phyloP scores from a whole-genome alignment of 2,797 vertebrate species.

The Percopsis omiscomaycus region DNA sequence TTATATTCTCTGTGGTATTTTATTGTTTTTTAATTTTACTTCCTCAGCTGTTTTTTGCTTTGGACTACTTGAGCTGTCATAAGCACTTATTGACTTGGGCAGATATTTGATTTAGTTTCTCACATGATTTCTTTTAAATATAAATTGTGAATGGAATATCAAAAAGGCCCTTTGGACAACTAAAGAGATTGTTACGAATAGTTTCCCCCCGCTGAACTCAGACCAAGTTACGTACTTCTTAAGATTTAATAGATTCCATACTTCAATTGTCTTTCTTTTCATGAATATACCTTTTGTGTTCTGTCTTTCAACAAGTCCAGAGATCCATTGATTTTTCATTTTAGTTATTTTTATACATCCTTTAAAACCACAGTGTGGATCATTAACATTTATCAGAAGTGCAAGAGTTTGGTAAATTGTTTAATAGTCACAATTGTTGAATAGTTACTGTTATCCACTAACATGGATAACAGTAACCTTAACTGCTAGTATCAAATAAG shows the following conservation, averaged over 20 bases:
- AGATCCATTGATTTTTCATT: neutral
- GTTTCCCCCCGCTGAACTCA: conserved; percentile 19
- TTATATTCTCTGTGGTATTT: conserved; percentile 46
- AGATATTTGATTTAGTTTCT: conserved; percentile 30
- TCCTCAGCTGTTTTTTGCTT: conserved; percentile 32
- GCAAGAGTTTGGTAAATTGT: conserved; percentile 29
- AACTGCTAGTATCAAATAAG: conserved; percentile 23
- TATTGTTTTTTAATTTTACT: neutral
- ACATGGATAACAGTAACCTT: conserved; percentile 29
- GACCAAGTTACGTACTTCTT: conserved; percentile 16
- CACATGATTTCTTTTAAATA: conserved; percentile 15
- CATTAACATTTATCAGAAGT: conserved; percentile 14
- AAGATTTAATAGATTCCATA: conserved; percentile 37
- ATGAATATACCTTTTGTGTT: neutral
- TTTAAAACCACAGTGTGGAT: conserved; percentile 21
- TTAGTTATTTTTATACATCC: conserved; percentile 22
- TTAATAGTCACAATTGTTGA: conserved; percentile 1
- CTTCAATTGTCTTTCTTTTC: conserved; percentile 14
- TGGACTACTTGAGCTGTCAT: conserved; percentile 48
- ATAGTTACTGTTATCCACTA: neutral
- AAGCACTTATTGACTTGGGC: conserved; percentile 45
- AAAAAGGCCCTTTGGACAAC: conserved; percentile 29
- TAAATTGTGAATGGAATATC: conserved; percentile 41
- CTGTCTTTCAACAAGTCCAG: neutral
- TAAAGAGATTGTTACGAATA: conserved; percentile 35